These are phyloP conservation scores for Muscidifurax raptorellus DNA, from an alignment of 1,140 invertebrate genomes.

Conservation along the genomic window DNA sequence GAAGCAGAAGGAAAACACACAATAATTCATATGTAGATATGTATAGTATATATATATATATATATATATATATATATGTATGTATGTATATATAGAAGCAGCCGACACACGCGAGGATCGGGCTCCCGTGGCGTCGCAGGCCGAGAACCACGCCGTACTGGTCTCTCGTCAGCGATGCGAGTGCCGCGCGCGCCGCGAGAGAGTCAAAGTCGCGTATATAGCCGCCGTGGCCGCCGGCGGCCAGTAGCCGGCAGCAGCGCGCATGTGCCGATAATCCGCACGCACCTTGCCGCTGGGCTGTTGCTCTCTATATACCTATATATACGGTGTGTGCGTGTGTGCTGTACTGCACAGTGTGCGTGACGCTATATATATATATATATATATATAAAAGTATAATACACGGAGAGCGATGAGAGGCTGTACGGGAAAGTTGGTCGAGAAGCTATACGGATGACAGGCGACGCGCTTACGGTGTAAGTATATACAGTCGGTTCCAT, in stretches of 20 bases:
- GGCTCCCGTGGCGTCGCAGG: constrained; percentile 43
- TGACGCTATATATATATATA: not conserved
- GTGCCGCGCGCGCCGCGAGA: constrained; percentile 19
- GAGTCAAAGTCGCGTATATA: constrained; percentile 11
- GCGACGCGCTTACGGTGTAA: not conserved
- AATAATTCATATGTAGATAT: too few species aligned
- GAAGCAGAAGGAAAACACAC: too few species aligned
- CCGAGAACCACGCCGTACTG: constrained; percentile 65
- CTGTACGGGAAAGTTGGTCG: not conserved
- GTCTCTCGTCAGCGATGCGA: constrained; percentile 15
- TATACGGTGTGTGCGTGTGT: too few species aligned
- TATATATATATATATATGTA: too few species aligned
- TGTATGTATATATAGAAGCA: too few species aligned
- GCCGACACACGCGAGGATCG: constrained; percentile 10
- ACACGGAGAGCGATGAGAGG: not conserved
- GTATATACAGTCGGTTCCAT: not conserved
- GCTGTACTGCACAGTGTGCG: too few species aligned
- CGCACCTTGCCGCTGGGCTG: not conserved
- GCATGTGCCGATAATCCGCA: constrained; percentile 73
- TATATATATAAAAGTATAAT: not conserved
- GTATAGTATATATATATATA: too few species aligned
- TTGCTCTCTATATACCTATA: too few species aligned
- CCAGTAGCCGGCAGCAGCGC: constrained; percentile 57
- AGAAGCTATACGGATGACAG: not conserved
- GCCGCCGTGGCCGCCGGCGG: constrained; percentile 16